These are phyloP conservation scores for Palythoa grandiflora DNA, from an alignment of 92 coral and sea anemone species.

Conservation along the genomic window DNA sequence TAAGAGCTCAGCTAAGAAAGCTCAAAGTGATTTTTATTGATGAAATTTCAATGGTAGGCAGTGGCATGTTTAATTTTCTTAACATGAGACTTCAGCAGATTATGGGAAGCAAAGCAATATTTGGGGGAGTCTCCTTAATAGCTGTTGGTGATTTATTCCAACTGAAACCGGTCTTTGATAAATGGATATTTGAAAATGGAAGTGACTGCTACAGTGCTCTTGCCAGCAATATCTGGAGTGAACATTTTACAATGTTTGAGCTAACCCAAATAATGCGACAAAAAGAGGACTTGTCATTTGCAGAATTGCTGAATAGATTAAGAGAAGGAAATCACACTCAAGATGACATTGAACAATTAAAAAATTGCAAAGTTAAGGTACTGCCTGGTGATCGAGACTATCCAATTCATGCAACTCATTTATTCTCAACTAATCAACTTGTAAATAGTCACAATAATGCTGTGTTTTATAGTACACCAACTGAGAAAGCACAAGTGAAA, in stretches of 20 bases:
- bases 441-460: slow-evolving; percentile 48
- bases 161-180: slow-evolving; percentile 58
- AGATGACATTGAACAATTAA: slow-evolving; percentile 19
- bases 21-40: slow-evolving; percentile 43
- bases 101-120: slow-evolving; percentile 32
- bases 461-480: slow-evolving; percentile 2
- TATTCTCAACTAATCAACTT: slow-evolving; percentile 26
- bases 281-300: slow-evolving; percentile 57
- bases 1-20: slow-evolving; percentile 21
- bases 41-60: slow-evolving; percentile 48
- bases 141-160: slow-evolving; percentile 61
- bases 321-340: slow-evolving; percentile 57
- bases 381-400: slow-evolving; percentile 4
- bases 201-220: slow-evolving; percentile 46
- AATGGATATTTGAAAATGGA: slow-evolving; percentile 44
- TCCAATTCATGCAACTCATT: background rate
- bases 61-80: slow-evolving; percentile 58
- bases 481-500: slow-evolving; percentile 42
- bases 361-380: background rate
- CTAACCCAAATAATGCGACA: slow-evolving; percentile 48
- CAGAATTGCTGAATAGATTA: slow-evolving; percentile 45
- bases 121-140: slow-evolving; percentile 51
- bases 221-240: slow-evolving; percentile 56
- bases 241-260: slow-evolving; percentile 51
- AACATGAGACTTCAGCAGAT: slow-evolving; percentile 58